Evolutionary conservation across 2,888 invertebrate genomes (phyloP), one percentile per base, ranked within the genome.

Genomic region (Amaurobius ferox): DNA sequence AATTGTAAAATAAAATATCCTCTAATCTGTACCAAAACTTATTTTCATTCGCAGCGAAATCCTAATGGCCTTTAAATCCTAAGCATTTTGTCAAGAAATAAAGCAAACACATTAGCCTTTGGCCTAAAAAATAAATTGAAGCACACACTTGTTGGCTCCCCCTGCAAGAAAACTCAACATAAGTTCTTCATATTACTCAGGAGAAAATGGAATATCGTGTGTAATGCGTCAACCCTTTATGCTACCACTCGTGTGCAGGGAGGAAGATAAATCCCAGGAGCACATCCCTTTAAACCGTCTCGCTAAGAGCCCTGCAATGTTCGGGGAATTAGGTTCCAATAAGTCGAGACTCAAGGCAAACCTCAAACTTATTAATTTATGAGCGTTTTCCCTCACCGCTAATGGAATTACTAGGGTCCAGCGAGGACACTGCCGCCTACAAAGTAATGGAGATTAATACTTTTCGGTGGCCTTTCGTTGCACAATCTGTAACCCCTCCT

Each of bases 361-460:
- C 77, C 83, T 85, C 83, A 85, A 78, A 85, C 77, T 85, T 85
- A 85, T 85, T 85, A 85, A 85, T 85, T 77, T 85, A 85, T 77
- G 61, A 85, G 64, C 77, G 72, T 72, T 85, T 81, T 85, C 83
- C 68, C n/a, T 72, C 72, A 55, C 39, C 70, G 55, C 77, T 85
- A 77, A 77, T 77, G 83, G 77, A 71, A 85, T 85, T 77, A 72
- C 40, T 29, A n/a, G 7, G 32, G 76, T 62, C 48, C 32, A 30
- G 44, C n/a, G n/a, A 40, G 35, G 44, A 55, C 11, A 44, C 35
- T 16, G 74, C 62, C 11, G 30, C 55, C 19, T 35, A 6, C 64
- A 23, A 70, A 66, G 71, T 74, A 85, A 85, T 85, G 77, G 83
- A 77, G 76, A 85, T 85, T 77, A 85, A 85, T 85, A 66, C 74